Evolutionary conservation across 2,888 invertebrate species (phyloP), one percentile per base, ranked within the genome.

Genomic region (Leptinotarsa peninsularis): DNA sequence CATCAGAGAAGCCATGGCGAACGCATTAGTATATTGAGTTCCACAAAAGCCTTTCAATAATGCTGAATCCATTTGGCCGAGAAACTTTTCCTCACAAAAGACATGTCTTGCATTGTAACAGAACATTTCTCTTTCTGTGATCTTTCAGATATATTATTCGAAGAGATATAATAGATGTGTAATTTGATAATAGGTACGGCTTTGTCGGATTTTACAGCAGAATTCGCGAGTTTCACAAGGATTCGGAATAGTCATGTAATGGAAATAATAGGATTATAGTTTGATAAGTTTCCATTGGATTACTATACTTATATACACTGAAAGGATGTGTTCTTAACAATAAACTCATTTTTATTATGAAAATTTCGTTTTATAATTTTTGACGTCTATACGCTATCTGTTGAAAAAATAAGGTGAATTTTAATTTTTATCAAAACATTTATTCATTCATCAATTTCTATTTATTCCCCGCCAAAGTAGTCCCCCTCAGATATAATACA

Each of bases 21-120:
- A 63, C 43, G 68, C 15, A 74, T 76, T 76, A 76, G 76, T 66
- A 71, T 73, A 72, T 73, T 76, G 72, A 76, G 63, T 71, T 67
- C 21, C 43, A 67, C 67, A 66, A 71, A 74, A 74, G 71, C 73
- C 76, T 68, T 73, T 68, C 68, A 66, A 67, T 72, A 52, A 71
- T 74, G 68, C 68, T 67, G 56, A 71, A 73, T 76, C 69, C 66
- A 66, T 76, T 76, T 73, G 63, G 49, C 33, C 66, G 33, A 68
- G 60, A 71, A 60, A 76, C n/a, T 73, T 71, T 56, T 49, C 58
- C 33, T 54, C 50, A 76, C 76, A 76, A 72, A 74, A 71, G 76
- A 23, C 18, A 54, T n/a, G 58, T 49, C 18, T 58, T 70, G 54
- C 70, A 43, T 70, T 70, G 58, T 56, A 58, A 49, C 70, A n/a